Evolutionary conservation across 2,888 invertebrate species (phyloP).

Genomic region (Idaea aversata): DNA sequence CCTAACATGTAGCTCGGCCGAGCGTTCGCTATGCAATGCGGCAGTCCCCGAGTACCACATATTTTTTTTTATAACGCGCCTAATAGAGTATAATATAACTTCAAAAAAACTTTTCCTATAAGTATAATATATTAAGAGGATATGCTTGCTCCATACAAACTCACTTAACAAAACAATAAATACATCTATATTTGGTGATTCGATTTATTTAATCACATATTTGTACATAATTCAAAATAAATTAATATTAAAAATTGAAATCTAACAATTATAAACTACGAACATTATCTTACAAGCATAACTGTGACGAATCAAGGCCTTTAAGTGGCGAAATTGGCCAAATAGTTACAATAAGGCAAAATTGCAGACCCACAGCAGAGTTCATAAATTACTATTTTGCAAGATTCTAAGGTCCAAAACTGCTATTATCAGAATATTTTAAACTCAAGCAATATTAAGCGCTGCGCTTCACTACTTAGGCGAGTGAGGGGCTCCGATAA

Average conservation of each 20-base stretch:
- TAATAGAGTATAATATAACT: no score
- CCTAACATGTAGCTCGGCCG: no score
- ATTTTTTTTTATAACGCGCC: no score
- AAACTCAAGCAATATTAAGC: no score
- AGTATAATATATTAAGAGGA: not conserved
- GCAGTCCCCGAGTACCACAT: no score
- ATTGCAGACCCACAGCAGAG: no score
- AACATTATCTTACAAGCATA: slow-evolving; percentile 4
- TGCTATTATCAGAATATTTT: no score
- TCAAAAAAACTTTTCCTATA: not conserved
- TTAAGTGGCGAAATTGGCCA: not conserved
- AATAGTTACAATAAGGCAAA: not conserved
- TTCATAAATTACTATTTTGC: no score
- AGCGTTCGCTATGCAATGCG: no score
- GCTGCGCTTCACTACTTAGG: no score
- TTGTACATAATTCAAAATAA: not conserved
- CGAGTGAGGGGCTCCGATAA: no score
- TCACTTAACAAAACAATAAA: not conserved
- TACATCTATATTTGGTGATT: not conserved
- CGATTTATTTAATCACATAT: not conserved
- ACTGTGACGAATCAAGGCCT: not conserved
- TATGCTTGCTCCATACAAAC: not conserved
- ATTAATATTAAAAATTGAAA: not conserved
- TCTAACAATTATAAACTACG: not conserved
- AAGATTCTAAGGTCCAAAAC: no score